Percentiles rank a stretch among this genome's conserved stretches.
Conservation (phyloP, 2,888 invertebrate genomes). For the Dryadula phaetusa region DNA sequence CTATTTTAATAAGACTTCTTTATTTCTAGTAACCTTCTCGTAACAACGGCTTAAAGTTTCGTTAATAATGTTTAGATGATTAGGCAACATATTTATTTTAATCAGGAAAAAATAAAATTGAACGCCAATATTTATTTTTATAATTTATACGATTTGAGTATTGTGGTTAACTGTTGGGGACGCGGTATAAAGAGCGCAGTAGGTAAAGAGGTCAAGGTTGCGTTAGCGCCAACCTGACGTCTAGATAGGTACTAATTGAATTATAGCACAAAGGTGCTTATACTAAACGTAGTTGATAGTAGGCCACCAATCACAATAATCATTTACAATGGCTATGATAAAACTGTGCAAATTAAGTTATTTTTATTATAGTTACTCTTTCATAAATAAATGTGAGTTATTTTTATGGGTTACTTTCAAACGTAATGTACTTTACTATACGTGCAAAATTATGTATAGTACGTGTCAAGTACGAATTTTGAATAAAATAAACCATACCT, state of each 20-base stretch:
- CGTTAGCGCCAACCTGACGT: conserved; percentile 72
- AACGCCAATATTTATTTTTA: neutral
- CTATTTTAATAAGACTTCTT: conserved; percentile 12
- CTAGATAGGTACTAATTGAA: conserved; percentile 56
- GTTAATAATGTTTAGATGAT: neutral
- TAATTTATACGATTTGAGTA: conserved; percentile 1
- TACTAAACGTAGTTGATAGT: conserved; percentile 26
- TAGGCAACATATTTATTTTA: neutral
- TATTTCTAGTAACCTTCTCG: conserved; percentile 12
- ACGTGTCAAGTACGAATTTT: no score
- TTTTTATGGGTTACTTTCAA: no score
- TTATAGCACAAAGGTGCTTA: conserved; percentile 31
- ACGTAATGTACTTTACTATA: no score
- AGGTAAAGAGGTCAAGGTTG: conserved; percentile 76
- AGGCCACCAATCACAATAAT: conserved; percentile 19
- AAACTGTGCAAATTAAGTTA: no score
- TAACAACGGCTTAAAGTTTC: neutral
- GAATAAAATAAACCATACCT: no score
- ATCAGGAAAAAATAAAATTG: neutral
- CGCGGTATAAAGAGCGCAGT: conserved; percentile 46
- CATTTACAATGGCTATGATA: neutral
- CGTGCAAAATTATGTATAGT: no score
- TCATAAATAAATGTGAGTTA: neutral
- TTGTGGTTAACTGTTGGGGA: neutral
- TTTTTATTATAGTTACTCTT: no score